Evolutionary conservation across 2,888 invertebrate genomes (phyloP).

Genomic region (Tanypteryx hageni): DNA sequence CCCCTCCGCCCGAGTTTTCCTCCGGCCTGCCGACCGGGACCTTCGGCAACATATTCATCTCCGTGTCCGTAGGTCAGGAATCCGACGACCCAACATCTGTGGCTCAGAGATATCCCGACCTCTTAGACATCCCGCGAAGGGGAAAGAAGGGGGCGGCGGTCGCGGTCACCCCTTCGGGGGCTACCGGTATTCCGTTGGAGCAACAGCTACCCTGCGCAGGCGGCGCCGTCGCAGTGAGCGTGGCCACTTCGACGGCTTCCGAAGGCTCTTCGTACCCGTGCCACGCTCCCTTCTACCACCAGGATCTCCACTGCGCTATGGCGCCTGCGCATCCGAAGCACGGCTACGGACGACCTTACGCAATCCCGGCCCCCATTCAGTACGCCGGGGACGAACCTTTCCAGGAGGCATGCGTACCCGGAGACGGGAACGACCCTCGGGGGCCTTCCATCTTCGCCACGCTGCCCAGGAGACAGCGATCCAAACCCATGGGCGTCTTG

Average conservation of each 20-base stretch:
- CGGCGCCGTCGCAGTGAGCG: background rate
- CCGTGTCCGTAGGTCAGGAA: conserved; percentile 87
- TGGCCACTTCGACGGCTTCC: conserved; percentile 21
- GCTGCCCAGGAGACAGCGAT: conserved; percentile 77
- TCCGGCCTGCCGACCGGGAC: conserved; percentile 76
- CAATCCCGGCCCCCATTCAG: conserved; percentile 14
- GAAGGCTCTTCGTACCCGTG: conserved; percentile 12
- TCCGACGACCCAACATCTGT: conserved; percentile 77
- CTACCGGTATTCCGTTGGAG: background rate
- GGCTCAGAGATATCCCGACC: conserved; percentile 87
- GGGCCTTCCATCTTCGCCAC: conserved; percentile 73
- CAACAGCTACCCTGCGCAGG: background rate
- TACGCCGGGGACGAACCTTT: conserved; percentile 46
- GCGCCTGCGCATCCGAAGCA: conserved; percentile 40
- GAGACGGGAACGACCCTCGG: conserved; percentile 27
- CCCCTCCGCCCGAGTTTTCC: conserved; percentile 78
- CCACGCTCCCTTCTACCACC: conserved; percentile 58
- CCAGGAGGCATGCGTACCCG: background rate
- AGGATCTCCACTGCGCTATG: conserved; percentile 38
- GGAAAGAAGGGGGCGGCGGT: conserved; percentile 74
- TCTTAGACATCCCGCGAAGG: conserved; percentile 84
- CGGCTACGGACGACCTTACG: conserved; percentile 26
- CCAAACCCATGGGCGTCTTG: conserved; percentile 84
- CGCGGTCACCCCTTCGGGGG: conserved; percentile 74
- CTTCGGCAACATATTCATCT: conserved; percentile 89